Percentiles rank a stretch among this genome's conserved stretches.
These are phyloP conservation scores for Gorsachius magnificus DNA, from an alignment of 2,797 vertebrate genomes.

Conservation along the genomic window DNA sequence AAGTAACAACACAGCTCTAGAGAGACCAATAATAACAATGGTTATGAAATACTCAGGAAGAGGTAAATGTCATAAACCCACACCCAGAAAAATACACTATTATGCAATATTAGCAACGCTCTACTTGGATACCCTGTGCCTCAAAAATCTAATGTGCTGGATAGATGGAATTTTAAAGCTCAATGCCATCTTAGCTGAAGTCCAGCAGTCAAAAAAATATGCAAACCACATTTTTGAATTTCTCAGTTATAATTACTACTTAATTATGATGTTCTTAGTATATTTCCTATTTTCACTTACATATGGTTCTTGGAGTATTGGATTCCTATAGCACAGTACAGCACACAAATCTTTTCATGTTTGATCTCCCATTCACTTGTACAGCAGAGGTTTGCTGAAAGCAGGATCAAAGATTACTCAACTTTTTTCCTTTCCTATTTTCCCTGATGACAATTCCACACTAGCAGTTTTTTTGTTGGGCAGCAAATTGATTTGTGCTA, in stretches of 20 bases:
- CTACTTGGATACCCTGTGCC: neutral
- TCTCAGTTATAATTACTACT: constrained; percentile 30
- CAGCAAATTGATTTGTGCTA: constrained; percentile 51
- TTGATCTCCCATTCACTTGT: constrained; percentile 74
- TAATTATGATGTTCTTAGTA: constrained; percentile 38
- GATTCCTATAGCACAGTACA: constrained; percentile 68
- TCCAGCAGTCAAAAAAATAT: neutral
- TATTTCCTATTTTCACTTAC: constrained; percentile 62
- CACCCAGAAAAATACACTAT: neutral
- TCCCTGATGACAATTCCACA: constrained; percentile 59
- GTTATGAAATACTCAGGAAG: neutral
- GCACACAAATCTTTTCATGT: constrained; percentile 48
- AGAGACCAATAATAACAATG: neutral
- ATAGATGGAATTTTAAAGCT: neutral
- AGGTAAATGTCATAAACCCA: neutral
- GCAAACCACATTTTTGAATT: neutral
- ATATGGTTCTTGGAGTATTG: constrained; percentile 62
- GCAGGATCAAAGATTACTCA: constrained; percentile 73
- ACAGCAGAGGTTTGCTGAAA: constrained; percentile 63
- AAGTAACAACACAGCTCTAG: neutral
- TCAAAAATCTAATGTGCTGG: neutral
- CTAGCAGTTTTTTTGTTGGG: neutral
- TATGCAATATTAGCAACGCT: neutral
- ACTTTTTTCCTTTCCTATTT: constrained; percentile 36
- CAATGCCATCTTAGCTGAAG: neutral